phyloP scores from a whole-genome alignment of 2,888 invertebrate species.

The Chymomyza procnemis region DNA sequence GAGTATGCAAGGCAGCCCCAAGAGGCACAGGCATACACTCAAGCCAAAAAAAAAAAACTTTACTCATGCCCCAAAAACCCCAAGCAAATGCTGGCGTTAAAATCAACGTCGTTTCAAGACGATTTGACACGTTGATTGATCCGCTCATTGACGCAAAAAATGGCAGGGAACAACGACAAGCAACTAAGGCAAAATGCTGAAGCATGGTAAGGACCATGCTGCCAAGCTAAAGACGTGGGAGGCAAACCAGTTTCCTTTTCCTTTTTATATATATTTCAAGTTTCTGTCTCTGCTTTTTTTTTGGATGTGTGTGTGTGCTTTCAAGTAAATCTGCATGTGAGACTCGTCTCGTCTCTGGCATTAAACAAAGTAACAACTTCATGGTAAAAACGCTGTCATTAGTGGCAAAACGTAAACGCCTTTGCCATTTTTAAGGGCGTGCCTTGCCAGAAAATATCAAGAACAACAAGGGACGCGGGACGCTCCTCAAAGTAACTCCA shows the following conservation, averaged over 20 bases:
- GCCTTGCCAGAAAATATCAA: neutral
- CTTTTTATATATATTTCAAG: neutral
- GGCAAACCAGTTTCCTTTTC: conserved; percentile 12
- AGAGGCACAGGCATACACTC: neutral
- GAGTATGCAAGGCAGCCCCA: conserved; percentile 17
- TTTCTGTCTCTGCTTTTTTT: neutral
- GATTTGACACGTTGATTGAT: conserved; percentile 72
- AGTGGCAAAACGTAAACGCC: conserved; percentile 43
- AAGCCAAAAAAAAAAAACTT: neutral
- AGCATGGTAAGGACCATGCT: neutral
- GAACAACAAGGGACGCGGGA: neutral
- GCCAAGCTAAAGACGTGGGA: conserved; percentile 48
- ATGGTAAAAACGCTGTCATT: conserved; percentile 53
- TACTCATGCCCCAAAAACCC: neutral
- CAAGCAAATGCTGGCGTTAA: conserved; percentile 39
- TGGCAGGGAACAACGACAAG: conserved; percentile 39
- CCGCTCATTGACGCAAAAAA: conserved; percentile 72
- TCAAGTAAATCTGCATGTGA: conserved; percentile 26
- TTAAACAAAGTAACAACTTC: conserved; percentile 70
- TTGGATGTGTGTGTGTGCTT: conserved; percentile 22
- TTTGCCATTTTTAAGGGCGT: conserved; percentile 17
- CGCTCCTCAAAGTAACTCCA: neutral
- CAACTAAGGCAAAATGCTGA: conserved; percentile 1
- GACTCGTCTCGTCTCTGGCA: conserved; percentile 40
- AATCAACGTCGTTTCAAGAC: conserved; percentile 64